Base-by-base conservation (phyloP, 2,888 invertebrate genomes). In the Volucella inflata region DNA sequence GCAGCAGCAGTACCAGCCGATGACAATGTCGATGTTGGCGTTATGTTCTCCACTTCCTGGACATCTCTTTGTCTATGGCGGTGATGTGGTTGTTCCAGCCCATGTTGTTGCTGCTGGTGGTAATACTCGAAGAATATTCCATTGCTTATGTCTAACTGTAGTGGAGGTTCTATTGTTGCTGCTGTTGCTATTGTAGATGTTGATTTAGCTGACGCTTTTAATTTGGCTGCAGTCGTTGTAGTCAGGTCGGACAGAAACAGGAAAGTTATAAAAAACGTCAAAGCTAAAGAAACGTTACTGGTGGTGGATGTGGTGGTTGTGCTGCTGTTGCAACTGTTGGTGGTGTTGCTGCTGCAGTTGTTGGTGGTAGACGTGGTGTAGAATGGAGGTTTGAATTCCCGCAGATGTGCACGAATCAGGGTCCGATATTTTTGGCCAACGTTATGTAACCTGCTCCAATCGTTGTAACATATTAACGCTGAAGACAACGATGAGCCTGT, bases 151-250 rank as follows among this genome's bases (percentile, higher is more conserved):
- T 77, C 77, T 76, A 87, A 87, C 87, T 78, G 83, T 87, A 87
- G 88, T 88, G 90, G 88, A 89, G 89, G 89, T 89, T 89, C 85
- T 88, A 87, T 87, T 88, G 81, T 87, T 87, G 79, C 53, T 88
- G 87, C 81, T 80, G 78, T 38, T 67, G 48, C 14, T 71, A 17
- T 65, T 44, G 53, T 55, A 68, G 72, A 55, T 75, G 84, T 46
- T 78, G 81, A 38, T 83, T 71, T 40, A 55, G 71, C 74, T 53
- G 74, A 75, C 44, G 82, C 51, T 68, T 74, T 76, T 77, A 76
- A 83, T 64, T 82, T 81, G 64, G 83, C 81, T 71, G 85, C 77
- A 55, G 83, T 81, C 75, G 87, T 87, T 79, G 83, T 87, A 42
- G 83, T 87, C 48, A 87, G 78, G 67, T 76, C 67, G 75, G 83